These are phyloP conservation scores for Tenrec ecaudatus DNA, from an alignment of 2,113 vertebrate species.

Conservation along the genomic window DNA sequence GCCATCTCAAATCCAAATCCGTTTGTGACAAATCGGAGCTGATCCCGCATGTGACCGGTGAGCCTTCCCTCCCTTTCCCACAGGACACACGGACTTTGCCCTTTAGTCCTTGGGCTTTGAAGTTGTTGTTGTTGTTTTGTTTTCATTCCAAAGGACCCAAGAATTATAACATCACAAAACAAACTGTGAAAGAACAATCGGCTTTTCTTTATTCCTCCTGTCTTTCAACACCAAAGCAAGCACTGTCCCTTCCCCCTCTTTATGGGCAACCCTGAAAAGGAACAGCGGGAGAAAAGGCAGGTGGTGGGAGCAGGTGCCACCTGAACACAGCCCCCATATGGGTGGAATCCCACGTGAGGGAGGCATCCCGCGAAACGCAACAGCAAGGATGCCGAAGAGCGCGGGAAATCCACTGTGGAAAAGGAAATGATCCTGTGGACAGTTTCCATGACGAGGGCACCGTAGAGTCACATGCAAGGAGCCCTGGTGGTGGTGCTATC, in stretches of 20 bases:
- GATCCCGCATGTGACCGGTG: no score
- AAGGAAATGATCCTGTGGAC: background rate
- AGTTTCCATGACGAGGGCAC: no score
- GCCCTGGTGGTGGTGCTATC: no score
- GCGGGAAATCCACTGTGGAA: background rate
- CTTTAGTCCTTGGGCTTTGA: background rate
- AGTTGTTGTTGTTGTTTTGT: no score
- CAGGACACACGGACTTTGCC: background rate
- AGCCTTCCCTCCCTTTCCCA: background rate
- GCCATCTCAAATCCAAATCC: background rate
- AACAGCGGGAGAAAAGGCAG: background rate
- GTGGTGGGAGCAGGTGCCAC: background rate
- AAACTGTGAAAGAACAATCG: conserved; percentile 25
- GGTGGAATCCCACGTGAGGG: background rate
- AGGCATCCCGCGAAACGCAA: background rate
- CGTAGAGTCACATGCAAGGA: no score
- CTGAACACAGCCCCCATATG: rapidly evolving
- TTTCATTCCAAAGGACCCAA: background rate
- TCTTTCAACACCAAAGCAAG: background rate
- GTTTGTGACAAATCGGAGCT: background rate
- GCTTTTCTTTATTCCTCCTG: background rate
- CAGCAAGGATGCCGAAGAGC: background rate
- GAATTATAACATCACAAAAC: background rate
- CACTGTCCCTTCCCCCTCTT: background rate
- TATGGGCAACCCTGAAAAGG: background rate